Evolutionary conservation across 2,888 invertebrate genomes (phyloP).

Genomic region (Eupithecia subfuscata): DNA sequence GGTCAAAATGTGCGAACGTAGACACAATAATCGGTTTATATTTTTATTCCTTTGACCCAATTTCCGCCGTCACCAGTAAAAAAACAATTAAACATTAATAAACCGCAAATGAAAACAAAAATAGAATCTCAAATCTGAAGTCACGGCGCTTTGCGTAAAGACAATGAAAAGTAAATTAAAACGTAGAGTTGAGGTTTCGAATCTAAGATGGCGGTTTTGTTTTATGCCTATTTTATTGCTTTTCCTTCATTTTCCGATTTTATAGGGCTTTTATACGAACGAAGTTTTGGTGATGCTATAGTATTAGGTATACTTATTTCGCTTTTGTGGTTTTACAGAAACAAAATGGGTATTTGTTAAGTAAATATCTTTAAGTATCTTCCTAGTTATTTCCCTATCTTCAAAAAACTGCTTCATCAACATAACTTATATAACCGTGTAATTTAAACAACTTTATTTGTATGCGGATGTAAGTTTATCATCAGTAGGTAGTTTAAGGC

Average conservation of each 20-base stretch:
- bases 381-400: too few species aligned
- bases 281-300: constrained; percentile 33
- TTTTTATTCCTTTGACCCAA: constrained; percentile 19
- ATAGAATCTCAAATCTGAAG: constrained; percentile 46
- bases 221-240: constrained; percentile 44
- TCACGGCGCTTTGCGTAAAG: constrained; percentile 34
- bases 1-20: not conserved
- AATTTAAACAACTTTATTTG: too few species aligned
- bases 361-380: too few species aligned
- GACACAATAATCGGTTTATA: constrained; percentile 5
- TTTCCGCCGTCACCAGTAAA: constrained; percentile 9
- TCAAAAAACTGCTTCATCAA: too few species aligned
- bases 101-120: constrained; percentile 43
- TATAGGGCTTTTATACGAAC: constrained; percentile 37
- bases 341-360: not conserved
- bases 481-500: too few species aligned
- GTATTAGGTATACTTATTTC: not conserved
- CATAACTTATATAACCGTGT: too few species aligned
- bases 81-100: constrained; percentile 27
- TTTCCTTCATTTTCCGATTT: constrained; percentile 41
- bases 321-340: not conserved
- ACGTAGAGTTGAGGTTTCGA: constrained; percentile 44
- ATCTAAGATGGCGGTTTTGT: constrained; percentile 42
- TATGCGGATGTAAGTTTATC: too few species aligned
- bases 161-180: constrained; percentile 53